phyloP scores from a whole-genome alignment of 2,888 invertebrate genomes.

The Anagyrus pseudococci region DNA sequence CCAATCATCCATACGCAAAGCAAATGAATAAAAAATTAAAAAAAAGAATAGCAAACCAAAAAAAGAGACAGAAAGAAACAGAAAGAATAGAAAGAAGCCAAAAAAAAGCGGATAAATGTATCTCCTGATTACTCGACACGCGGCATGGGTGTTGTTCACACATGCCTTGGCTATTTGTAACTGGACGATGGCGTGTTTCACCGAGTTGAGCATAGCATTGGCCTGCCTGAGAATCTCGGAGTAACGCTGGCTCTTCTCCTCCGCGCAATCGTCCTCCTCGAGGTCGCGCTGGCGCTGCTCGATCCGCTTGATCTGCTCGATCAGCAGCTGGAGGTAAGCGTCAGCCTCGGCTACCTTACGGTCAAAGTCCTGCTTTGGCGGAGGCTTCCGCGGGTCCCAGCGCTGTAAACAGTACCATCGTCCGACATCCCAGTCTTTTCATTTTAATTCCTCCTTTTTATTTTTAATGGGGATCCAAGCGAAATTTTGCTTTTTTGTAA shows the following conservation, averaged over 20 bases:
- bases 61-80: too few relatives aligned
- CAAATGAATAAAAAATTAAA: not conserved
- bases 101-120: constrained; percentile 13
- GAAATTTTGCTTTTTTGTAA: too few relatives aligned
- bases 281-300: constrained; percentile 49
- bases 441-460: too few relatives aligned
- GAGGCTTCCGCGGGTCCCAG: constrained; percentile 67
- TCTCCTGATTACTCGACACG: constrained; percentile 25
- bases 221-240: constrained; percentile 54
- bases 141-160: constrained; percentile 32
- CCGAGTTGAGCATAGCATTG: constrained; percentile 92
- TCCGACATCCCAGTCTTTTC: too few relatives aligned
- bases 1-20: too few relatives aligned
- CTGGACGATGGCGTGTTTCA: constrained; percentile 97
- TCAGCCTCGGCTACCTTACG: constrained; percentile 93
- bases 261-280: constrained; percentile 43
- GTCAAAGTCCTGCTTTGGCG: constrained; percentile 74
- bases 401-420: too few relatives aligned
- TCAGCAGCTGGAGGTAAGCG: constrained; percentile 93
- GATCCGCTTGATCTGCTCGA: constrained; percentile 85
- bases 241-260: constrained; percentile 51
- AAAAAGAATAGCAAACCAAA: not conserved
- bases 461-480: too few relatives aligned
- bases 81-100: constrained; percentile 10
- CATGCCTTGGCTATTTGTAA: constrained; percentile 95